Evolutionary conservation across 2,113 vertebrate species (phyloP), one percentile per base, ranked within the genome.

Genomic region (Clarias macrocephalus): DNA sequence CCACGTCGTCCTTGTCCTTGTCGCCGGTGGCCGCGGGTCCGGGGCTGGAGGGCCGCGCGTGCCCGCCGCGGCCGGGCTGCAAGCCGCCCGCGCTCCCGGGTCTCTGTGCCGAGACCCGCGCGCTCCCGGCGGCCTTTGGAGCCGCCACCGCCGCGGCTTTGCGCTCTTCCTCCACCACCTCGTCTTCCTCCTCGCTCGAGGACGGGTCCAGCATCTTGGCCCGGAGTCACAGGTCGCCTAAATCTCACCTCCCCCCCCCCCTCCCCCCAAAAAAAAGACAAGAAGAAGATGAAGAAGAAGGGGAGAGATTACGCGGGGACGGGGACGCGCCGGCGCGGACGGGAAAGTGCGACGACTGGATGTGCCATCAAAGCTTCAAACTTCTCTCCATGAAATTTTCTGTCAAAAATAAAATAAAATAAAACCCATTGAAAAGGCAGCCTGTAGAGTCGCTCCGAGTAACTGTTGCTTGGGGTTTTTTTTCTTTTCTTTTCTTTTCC

Each of bases 1-100:
- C 97, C 91, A 98, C 92, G 92, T 99, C 98, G 68, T 99, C 98
- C 87, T 98, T 98, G 93, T 99, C 98, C 90, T 98, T 99, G 94
- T 99, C 98, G 91, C 97, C 97, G 87, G 96, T 95, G 90, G 97
- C 95, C 86, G 97, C 97, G 10, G 97, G 97, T 86, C 95, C 94
- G 75, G 96, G 96, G 91, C 96, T 96, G 90, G 95, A 96, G 87
- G 97, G 96, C 85, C 96, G 90, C 89, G 92, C 92, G 56, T 92
- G 84, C 88, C 90, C 73, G 90, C 90, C 88, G 90, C 93, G 76
- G 90, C 89, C 65, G 30, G 94, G 93, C 90, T 95, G 93, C 62
- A 95, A 89, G 28, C 95, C 95, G 87, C 91, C 91, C 8, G 96
- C 94, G 90, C 95, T 92, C 73, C 94, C 93, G 83, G 95, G 93